Evolutionary conservation across 2,888 invertebrate genomes (phyloP).

Genomic region (Ferdinandea cuprea): DNA sequence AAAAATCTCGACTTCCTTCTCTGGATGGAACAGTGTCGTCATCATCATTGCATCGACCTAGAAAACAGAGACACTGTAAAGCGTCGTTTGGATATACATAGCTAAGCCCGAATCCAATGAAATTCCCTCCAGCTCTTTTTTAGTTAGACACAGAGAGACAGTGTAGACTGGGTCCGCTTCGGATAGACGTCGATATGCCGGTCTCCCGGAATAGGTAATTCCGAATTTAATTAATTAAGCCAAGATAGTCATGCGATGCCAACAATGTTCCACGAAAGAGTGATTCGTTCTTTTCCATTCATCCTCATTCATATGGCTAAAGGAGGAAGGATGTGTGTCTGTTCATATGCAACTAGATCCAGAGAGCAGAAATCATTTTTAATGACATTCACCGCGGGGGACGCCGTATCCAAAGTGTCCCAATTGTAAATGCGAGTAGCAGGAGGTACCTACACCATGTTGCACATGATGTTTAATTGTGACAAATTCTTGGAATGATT

Average conservation of each 20-base stretch:
- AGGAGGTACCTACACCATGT: constrained; percentile 50
- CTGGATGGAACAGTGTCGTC: constrained; percentile 11
- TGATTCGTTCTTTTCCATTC: not conserved
- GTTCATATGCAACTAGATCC: constrained; percentile 16
- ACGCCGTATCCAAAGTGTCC: constrained; percentile 23
- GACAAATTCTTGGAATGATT: constrained; percentile 70
- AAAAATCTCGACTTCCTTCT: constrained; percentile 75
- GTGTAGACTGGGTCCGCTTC: too few species aligned
- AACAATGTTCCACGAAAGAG: constrained; percentile 1
- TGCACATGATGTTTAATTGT: constrained; percentile 65
- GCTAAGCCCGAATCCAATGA: not conserved
- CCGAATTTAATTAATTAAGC: constrained; percentile 70
- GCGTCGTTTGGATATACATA: not conserved
- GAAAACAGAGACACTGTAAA: constrained; percentile 41
- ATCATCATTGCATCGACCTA: constrained; percentile 48
- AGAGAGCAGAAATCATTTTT: constrained; percentile 28
- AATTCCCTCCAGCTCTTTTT: not conserved
- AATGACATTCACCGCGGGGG: constrained; percentile 44
- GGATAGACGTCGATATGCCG: constrained; percentile 32
- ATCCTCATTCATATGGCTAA: not conserved
- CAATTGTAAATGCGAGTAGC: constrained; percentile 14
- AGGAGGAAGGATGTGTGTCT: not conserved
- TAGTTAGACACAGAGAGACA: constrained; percentile 2
- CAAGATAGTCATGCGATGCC: constrained; percentile 41
- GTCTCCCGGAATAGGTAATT: constrained; percentile 54